phyloP scores from a whole-genome alignment of 2,113 vertebrate genomes.

The Melanerpes formicivorus region DNA sequence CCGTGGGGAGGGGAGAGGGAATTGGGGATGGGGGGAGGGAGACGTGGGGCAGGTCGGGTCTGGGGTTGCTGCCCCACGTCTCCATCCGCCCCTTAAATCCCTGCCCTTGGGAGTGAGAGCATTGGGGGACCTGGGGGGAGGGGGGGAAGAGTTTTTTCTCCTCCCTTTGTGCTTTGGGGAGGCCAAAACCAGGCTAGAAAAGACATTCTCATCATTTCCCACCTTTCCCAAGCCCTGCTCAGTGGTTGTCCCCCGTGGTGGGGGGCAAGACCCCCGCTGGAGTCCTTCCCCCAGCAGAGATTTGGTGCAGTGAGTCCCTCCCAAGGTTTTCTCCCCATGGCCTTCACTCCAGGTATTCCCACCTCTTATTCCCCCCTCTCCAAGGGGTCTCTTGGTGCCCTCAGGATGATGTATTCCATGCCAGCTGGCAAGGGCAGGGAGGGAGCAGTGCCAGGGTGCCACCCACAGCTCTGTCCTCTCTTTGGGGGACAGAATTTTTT shows the following conservation, averaged over 20 bases:
- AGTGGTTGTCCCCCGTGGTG: fast-evolving
- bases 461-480: fast-evolving
- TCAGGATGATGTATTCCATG: fast-evolving
- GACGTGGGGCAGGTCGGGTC: not conserved
- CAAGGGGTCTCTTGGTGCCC: no score
- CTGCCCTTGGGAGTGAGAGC: not conserved
- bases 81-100: no score
- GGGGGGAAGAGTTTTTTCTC: not conserved
- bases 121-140: fast-evolving
- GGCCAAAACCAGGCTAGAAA: not conserved
- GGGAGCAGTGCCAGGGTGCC: not conserved
- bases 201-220: fast-evolving
- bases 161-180: not conserved
- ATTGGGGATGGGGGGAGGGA: not conserved
- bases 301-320: fast-evolving
- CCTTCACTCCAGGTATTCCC: fast-evolving
- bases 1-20: not conserved
- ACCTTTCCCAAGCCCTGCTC: not conserved
- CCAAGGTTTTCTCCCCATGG: fast-evolving
- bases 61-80: fast-evolving
- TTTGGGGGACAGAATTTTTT: fast-evolving
- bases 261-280: fast-evolving
- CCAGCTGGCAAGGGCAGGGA: fast-evolving
- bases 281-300: not conserved
- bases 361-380: fast-evolving